A percentile compares a stretch with the other conserved stretches of the same genome.
Evolutionary conservation across 2,888 invertebrate species (phyloP).

Genomic region (Spicauda simplicius): DNA sequence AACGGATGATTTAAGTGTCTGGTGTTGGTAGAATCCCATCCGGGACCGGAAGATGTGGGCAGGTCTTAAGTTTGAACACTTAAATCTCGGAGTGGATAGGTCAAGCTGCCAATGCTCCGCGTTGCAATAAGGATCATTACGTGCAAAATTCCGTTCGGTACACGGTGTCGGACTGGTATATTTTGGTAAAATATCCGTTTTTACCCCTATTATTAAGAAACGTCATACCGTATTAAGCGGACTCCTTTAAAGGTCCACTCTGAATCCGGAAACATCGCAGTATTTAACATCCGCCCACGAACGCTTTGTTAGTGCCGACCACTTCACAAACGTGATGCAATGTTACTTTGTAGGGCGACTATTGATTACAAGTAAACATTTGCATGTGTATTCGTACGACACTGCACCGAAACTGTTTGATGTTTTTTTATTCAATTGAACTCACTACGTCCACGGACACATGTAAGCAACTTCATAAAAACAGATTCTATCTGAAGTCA

Average conservation of each 20-base stretch:
- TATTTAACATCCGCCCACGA: conserved; percentile 26
- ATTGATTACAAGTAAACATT: conserved; percentile 14
- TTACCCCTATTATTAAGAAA: too few relatives aligned
- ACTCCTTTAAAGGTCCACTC: not conserved
- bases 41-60: not conserved
- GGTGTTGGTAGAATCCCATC: too few relatives aligned
- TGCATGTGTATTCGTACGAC: not conserved
- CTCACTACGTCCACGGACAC: too few relatives aligned
- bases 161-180: conserved; percentile 2
- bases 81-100: conserved; percentile 5
- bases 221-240: not conserved
- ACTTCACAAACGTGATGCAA: conserved; percentile 19
- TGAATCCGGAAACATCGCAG: conserved; percentile 15
- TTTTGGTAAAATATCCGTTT: too few relatives aligned
- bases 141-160: conserved; percentile 9
- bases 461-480: too few relatives aligned
- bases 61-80: not conserved
- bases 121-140: conserved; percentile 24
- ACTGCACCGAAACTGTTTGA: too few relatives aligned
- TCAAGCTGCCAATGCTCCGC: conserved; percentile 14
- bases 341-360: conserved; percentile 25
- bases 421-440: too few relatives aligned
- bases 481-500: too few relatives aligned
- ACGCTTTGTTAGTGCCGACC: conserved; percentile 9
- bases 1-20: too few relatives aligned